Conservation (phyloP, 1,140 invertebrate species). For the Rhagoletis zephyria region DNA sequence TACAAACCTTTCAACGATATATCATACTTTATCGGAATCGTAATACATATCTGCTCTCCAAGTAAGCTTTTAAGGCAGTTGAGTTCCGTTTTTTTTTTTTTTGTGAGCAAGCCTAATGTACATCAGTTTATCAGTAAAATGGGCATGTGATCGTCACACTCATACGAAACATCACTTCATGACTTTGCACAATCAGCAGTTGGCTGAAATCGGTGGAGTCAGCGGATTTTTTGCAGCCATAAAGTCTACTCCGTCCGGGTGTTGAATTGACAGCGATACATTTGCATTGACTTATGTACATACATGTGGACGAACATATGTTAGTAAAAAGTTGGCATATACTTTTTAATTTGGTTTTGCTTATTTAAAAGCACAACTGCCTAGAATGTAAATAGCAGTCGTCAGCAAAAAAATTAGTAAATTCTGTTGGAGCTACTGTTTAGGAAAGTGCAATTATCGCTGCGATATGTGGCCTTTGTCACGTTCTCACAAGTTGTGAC, state of each 20-base stretch:
- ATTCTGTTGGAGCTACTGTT: not conserved
- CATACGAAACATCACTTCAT: not conserved
- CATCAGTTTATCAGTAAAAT: not conserved
- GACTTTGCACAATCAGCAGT: conserved; percentile 39
- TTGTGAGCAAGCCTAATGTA: not conserved
- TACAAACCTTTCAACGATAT: too few relatives aligned
- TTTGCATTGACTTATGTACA: not conserved
- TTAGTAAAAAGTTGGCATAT: not conserved
- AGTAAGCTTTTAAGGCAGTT: too few relatives aligned
- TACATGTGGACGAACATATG: not conserved
- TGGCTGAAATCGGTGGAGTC: conserved; percentile 19
- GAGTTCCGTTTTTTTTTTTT: too few relatives aligned
- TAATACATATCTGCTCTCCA: too few relatives aligned
- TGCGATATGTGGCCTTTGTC: conserved; percentile 9
- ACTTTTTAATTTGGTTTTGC: not conserved
- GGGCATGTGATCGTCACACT: not conserved
- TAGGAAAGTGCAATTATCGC: conserved; percentile 8
- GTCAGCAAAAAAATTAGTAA: not conserved
- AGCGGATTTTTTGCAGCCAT: conserved; percentile 41
- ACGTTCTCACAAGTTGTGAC: not conserved
- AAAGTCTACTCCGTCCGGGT: conserved; percentile 7
- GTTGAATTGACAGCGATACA: not conserved
- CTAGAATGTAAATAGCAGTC: conserved; percentile 20
- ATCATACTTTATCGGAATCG: too few relatives aligned
- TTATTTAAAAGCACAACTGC: not conserved